Percentiles rank a stretch among this genome's conserved stretches.
These are phyloP conservation scores for Pangasius krempfi DNA, from an alignment of 2,797 vertebrate species.

Conservation along the genomic window DNA sequence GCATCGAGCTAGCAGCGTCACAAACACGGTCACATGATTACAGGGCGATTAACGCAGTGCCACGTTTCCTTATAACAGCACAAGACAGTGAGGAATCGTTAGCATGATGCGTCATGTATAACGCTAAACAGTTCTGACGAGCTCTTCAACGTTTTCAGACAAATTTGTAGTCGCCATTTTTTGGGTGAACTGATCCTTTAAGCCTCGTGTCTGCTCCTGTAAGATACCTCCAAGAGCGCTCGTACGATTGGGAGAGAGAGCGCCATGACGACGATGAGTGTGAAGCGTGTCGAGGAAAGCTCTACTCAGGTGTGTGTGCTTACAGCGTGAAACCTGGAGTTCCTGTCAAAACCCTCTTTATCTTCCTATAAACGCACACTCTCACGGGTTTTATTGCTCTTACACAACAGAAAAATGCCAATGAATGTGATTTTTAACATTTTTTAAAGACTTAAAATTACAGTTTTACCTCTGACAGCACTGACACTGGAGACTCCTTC, in stretches of 20 bases:
- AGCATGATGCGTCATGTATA: not conserved
- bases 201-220: constrained; percentile 10
- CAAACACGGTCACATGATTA: not conserved
- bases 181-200: constrained; percentile 23
- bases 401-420: not conserved
- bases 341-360: not conserved
- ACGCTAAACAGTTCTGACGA: not conserved
- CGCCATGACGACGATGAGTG: not conserved
- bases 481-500: constrained; percentile 3
- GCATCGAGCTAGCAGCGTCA: not conserved
- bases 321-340: not conserved
- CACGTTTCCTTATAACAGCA: not conserved
- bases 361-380: not conserved
- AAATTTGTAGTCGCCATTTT: constrained; percentile 23
- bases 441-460: not conserved
- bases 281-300: not conserved
- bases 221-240: not conserved
- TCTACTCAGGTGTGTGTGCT: not conserved
- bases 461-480: not conserved
- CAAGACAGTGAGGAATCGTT: not conserved
- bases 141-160: not conserved
- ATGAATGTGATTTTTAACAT: not conserved
- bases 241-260: not conserved
- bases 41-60: not conserved
- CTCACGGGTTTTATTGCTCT: not conserved